Evolutionary conservation across 2,888 invertebrate genomes (phyloP).

Genomic region (Matsumyia berberina): DNA sequence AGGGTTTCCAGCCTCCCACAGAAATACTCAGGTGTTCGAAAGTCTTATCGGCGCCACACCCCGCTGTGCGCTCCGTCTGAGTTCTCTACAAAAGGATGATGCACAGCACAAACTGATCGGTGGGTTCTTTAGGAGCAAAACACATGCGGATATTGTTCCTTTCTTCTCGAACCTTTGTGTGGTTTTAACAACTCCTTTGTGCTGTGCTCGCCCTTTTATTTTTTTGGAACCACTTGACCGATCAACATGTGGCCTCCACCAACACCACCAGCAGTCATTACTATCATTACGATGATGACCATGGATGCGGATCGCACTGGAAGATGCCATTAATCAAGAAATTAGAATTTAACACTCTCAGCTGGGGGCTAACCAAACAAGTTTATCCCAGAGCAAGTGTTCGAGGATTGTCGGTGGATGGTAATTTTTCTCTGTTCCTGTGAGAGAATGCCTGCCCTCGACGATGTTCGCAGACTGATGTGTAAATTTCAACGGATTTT

Average conservation of each 20-base stretch:
- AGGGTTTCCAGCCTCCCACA: slow-evolving; percentile 29
- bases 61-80: slow-evolving; percentile 67
- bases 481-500: slow-evolving; percentile 55
- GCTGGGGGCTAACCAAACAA: slow-evolving; percentile 71
- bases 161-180: slow-evolving; percentile 10
- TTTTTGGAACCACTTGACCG: slow-evolving; percentile 49
- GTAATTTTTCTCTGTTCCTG: slow-evolving; percentile 18
- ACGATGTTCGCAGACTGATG: slow-evolving; percentile 58
- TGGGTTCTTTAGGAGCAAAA: slow-evolving; percentile 21
- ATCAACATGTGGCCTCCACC: slow-evolving; percentile 54
- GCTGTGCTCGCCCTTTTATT: slow-evolving; percentile 26
- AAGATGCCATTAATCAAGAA: slow-evolving; percentile 71
- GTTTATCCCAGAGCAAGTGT: slow-evolving; percentile 53
- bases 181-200: slow-evolving; percentile 15
- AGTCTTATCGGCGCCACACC: slow-evolving; percentile 70
- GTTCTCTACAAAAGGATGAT: slow-evolving; percentile 44
- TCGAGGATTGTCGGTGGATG: slow-evolving; percentile 31
- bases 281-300: slow-evolving; percentile 45
- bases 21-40: slow-evolving; percentile 65
- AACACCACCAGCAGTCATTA: slow-evolving; percentile 29
- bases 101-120: slow-evolving; percentile 23
- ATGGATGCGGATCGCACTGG: slow-evolving; percentile 59
- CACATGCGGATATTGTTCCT: slow-evolving; percentile 47
- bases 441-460: background rate
- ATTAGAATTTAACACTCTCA: slow-evolving; percentile 75